phyloP scores from a whole-genome alignment of 2,113 vertebrate genomes.

The Pogonocichla stellata region DNA sequence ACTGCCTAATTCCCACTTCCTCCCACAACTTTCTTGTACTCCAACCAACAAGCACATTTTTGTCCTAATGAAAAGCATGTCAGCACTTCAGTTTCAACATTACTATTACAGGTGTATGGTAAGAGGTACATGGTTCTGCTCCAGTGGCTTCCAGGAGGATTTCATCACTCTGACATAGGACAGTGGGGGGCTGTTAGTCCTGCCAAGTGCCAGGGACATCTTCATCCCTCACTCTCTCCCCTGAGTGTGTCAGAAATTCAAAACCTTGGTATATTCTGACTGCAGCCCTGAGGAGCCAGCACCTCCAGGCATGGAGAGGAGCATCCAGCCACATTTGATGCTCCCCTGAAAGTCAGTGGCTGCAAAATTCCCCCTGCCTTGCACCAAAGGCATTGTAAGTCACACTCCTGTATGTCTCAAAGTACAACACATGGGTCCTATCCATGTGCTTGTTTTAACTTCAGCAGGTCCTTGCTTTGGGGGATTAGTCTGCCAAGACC shows the following conservation, averaged over 20 bases:
- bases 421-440: fast-evolving
- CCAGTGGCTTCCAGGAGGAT: not conserved
- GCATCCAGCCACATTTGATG: not conserved
- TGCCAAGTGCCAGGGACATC: fast-evolving
- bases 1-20: not conserved
- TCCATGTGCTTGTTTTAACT: not conserved
- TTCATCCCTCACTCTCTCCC: not conserved
- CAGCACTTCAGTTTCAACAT: not conserved
- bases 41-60: not conserved
- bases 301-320: fast-evolving
- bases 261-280: not conserved
- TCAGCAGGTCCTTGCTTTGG: not conserved
- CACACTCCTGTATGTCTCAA: fast-evolving
- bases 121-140: not conserved
- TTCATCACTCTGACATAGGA: not conserved
- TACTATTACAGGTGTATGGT: not conserved
- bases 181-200: not conserved
- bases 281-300: fast-evolving
- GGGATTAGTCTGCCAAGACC: not conserved
- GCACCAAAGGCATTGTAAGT: fast-evolving
- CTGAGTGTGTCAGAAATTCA: not conserved
- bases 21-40: not conserved
- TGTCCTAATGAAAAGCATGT: not conserved
- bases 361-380: not conserved
- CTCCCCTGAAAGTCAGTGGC: not conserved